Percentiles rank a stretch among this genome's conserved stretches.
phyloP scores from a whole-genome alignment of 2,113 vertebrate species.

The Platichthys stellatus region DNA sequence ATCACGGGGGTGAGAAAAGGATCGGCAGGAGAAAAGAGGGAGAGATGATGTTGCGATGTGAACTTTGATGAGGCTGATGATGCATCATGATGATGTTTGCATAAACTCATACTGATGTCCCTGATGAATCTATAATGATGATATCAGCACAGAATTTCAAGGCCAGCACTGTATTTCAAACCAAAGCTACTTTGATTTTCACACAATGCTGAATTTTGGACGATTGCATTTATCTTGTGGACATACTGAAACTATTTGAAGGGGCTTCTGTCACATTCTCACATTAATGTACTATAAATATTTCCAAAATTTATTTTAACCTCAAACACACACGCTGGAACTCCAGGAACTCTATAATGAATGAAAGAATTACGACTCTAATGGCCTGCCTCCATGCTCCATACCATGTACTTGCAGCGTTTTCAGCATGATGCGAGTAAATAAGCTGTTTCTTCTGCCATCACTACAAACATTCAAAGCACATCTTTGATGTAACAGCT shows the following conservation, averaged over 20 bases:
- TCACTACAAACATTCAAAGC: constrained; percentile 15
- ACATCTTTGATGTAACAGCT: constrained; percentile 40
- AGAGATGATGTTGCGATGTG: neutral
- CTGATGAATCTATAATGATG: constrained; percentile 52
- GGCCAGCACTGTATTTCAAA: neutral
- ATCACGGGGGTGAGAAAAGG: neutral
- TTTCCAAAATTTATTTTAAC: neutral
- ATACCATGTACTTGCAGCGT: constrained; percentile 7
- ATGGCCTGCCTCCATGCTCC: constrained; percentile 12
- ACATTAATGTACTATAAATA: neutral
- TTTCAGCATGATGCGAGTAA: constrained; percentile 12
- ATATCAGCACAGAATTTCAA: constrained; percentile 18
- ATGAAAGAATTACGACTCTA: constrained; percentile 15
- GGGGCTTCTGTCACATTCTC: neutral
- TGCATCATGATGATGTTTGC: constrained; percentile 47
- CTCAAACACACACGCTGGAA: neutral
- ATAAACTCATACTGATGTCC: constrained; percentile 43
- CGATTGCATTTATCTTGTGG: neutral
- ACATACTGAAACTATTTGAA: neutral
- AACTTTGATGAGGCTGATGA: constrained; percentile 54
- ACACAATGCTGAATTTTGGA: constrained; percentile 3
- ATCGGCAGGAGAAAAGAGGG: neutral
- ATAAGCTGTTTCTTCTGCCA: neutral
- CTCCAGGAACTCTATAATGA: neutral
- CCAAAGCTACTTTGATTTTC: constrained; percentile 14